phyloP scores from a whole-genome alignment of 2,888 invertebrate genomes.

The Fissipunctia ypsillon region DNA sequence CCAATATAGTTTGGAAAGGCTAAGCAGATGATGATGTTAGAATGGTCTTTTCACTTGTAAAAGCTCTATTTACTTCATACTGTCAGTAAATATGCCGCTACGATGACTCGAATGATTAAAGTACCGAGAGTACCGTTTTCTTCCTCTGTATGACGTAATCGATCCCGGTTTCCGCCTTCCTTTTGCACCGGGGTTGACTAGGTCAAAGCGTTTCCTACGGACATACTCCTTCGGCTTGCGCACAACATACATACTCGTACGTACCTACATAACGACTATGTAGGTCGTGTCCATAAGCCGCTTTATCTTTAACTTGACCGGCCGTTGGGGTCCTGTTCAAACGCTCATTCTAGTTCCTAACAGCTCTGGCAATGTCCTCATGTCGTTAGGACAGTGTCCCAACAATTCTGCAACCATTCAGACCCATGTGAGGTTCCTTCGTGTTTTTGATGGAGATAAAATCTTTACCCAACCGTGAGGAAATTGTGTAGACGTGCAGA shows the following conservation, averaged over 20 bases:
- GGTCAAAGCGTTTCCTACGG: conserved; percentile 46
- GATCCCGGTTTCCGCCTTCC: conserved; percentile 39
- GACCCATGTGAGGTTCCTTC: neutral
- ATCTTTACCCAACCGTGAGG: neutral
- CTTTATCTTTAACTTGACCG: conserved; percentile 47
- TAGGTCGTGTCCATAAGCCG: conserved; percentile 20
- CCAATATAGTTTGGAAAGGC: neutral
- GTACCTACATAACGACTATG: neutral
- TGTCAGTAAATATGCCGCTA: neutral
- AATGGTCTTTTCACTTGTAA: neutral
- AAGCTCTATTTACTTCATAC: conserved; percentile 8
- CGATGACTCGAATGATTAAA: conserved; percentile 21
- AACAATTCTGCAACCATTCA: conserved; percentile 16
- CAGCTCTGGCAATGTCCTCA: conserved; percentile 4
- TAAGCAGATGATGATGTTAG: neutral
- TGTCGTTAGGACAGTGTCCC: conserved; percentile 30
- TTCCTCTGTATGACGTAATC: conserved; percentile 37
- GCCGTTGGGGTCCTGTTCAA: conserved; percentile 30
- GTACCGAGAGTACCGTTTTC: conserved; percentile 28
- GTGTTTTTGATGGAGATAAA: conserved; percentile 1
- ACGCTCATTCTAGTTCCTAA: conserved; percentile 21
- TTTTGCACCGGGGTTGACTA: conserved; percentile 41
- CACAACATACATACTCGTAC: neutral
- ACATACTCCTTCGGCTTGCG: conserved; percentile 21
- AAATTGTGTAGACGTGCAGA: neutral